Evolutionary conservation across 2,113 vertebrate genomes (phyloP).

Genomic region (Pimephales promelas): DNA sequence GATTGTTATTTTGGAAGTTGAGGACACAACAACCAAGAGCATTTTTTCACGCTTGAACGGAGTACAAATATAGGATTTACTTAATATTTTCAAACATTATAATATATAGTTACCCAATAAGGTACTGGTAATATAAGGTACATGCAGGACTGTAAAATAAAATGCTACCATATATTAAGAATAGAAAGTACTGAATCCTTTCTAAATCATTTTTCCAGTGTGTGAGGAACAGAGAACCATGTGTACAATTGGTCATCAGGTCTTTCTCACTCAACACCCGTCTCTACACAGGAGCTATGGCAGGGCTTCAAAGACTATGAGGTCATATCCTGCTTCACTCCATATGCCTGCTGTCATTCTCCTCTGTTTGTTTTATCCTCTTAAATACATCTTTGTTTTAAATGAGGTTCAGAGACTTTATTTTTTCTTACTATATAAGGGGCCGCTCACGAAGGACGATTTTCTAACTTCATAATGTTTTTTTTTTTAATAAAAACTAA

Average conservation of each 20-base stretch:
- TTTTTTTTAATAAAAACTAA: background rate
- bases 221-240: conserved; percentile 37
- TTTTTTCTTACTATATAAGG: background rate
- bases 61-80: background rate
- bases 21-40: background rate
- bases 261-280: conserved; percentile 57
- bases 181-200: background rate
- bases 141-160: too few relatives aligned
- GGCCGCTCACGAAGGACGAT: too few relatives aligned
- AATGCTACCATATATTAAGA: too few relatives aligned
- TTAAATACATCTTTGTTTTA: background rate
- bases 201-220: background rate
- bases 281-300: conserved; percentile 28
- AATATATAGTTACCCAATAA: too few relatives aligned
- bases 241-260: conserved; percentile 8
- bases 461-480: background rate
- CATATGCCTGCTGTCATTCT: conserved; percentile 5
- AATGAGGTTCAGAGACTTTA: background rate
- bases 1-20: too few relatives aligned
- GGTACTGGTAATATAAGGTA: too few relatives aligned
- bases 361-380: background rate
- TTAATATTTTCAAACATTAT: background rate
- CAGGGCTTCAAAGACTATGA: conserved; percentile 55
- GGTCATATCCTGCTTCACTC: conserved; percentile 59
- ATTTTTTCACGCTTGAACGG: background rate